Percentiles rank a stretch among this genome's conserved stretches.
Conservation (phyloP, 2,797 vertebrate species). For the Pseudomugil tenellus region DNA sequence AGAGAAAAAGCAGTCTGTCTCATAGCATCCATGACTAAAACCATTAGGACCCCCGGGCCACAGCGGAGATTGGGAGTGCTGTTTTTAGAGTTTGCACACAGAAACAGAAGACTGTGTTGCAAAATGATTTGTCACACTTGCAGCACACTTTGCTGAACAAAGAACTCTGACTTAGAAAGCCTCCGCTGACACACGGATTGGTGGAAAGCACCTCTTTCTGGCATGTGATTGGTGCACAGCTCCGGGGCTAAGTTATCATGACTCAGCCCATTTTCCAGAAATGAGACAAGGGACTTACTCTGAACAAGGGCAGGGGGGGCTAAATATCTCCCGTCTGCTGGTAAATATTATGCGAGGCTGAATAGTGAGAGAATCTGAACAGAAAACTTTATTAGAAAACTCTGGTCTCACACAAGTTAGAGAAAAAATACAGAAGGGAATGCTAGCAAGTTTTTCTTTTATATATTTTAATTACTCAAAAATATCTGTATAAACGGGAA, state of each 20-base stretch:
- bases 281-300: neutral
- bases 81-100: constrained; percentile 22
- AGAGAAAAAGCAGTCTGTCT: constrained; percentile 18
- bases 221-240: constrained; percentile 69
- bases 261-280: constrained; percentile 66
- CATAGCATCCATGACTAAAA: constrained; percentile 62
- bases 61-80: constrained; percentile 30
- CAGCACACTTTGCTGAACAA: constrained; percentile 74
- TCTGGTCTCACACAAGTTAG: constrained; percentile 44
- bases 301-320: neutral
- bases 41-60: constrained; percentile 58
- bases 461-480: constrained; percentile 58
- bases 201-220: constrained; percentile 24
- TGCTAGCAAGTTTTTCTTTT: constrained; percentile 38
- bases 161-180: constrained; percentile 54
- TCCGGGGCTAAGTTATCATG: constrained; percentile 56
- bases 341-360: neutral
- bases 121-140: constrained; percentile 70
- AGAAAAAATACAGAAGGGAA: constrained; percentile 65
- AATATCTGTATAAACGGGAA: constrained; percentile 72
- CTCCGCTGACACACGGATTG: constrained; percentile 39
- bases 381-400: constrained; percentile 71
- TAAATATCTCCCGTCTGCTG: neutral
- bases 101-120: constrained; percentile 39
- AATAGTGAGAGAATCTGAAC: constrained; percentile 22